Conservation (phyloP, 1,140 invertebrate genomes). For the Pogonomyrmex californicus region DNA sequence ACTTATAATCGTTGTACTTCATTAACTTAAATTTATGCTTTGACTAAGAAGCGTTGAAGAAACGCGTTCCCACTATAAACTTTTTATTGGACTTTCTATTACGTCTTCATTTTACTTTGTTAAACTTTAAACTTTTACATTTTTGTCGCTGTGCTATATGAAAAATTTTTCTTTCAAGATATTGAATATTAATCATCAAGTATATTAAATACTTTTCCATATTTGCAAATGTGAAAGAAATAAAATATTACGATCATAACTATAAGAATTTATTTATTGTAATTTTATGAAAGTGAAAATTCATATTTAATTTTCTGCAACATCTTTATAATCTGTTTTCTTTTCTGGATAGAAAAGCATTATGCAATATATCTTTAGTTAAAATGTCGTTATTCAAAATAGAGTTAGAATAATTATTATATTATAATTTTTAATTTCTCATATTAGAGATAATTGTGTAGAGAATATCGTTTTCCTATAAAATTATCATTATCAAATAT, state of each 20-base stretch:
- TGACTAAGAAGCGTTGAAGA: conserved; percentile 33
- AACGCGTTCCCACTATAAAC: conserved; percentile 44
- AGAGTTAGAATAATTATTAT: not conserved
- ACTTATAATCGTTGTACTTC: conserved; percentile 67
- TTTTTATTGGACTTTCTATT: conserved; percentile 64
- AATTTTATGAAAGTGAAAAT: not conserved
- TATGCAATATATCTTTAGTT: not conserved
- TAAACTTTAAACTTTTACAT: conserved; percentile 59
- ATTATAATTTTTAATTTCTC: not conserved
- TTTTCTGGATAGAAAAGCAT: not conserved
- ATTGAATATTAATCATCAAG: conserved; percentile 31
- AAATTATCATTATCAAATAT: not conserved
- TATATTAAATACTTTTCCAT: conserved; percentile 1
- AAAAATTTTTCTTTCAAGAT: conserved; percentile 29
- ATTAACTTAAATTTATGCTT: conserved; percentile 65
- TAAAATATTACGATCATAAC: not conserved
- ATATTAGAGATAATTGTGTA: not conserved
- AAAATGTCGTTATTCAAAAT: not conserved
- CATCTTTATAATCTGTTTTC: not conserved
- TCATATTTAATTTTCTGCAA: not conserved
- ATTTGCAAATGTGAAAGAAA: not conserved
- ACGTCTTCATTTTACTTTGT: conserved; percentile 65
- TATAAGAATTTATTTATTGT: not conserved
- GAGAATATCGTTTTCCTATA: not conserved
- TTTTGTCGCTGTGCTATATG: conserved; percentile 41